A percentile compares a stretch with the other conserved stretches of the same genome.
Conservation (phyloP, 2,888 invertebrate species). For the Glyphotaelius pellucidus region DNA sequence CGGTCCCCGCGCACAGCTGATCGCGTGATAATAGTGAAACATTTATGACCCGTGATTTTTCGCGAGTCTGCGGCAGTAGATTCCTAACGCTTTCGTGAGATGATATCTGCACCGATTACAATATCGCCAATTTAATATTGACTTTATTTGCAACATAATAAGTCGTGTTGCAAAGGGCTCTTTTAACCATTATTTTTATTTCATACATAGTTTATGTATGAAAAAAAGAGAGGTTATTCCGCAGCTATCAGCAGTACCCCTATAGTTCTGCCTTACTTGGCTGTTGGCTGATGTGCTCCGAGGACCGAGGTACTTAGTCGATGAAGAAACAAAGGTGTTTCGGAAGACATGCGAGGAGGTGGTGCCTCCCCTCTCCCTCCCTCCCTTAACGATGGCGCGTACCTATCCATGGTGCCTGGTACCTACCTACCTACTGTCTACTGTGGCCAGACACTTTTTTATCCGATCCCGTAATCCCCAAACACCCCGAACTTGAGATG, state of each 20-base stretch:
- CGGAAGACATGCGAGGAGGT: background rate
- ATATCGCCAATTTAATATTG: no score
- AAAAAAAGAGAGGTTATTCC: no score
- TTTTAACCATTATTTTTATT: no score
- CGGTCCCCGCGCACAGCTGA: no score
- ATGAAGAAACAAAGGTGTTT: background rate
- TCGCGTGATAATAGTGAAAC: no score
- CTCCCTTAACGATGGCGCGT: background rate
- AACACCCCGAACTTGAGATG: conserved; percentile 12
- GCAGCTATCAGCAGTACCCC: background rate
- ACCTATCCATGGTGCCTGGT: background rate
- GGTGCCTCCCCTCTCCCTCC: background rate
- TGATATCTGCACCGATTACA: no score
- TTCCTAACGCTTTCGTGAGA: no score
- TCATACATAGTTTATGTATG: no score
- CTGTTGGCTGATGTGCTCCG: background rate
- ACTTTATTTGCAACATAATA: no score
- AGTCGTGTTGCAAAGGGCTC: no score
- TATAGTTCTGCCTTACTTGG: background rate
- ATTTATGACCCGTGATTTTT: no score
- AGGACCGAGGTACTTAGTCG: background rate
- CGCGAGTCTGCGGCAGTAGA: no score
- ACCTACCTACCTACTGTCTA: background rate
- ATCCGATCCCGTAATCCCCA: conserved; percentile 25
- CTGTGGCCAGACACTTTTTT: background rate